phyloP scores from a whole-genome alignment of 2,113 vertebrate species.

The Ifrita kowaldi region DNA sequence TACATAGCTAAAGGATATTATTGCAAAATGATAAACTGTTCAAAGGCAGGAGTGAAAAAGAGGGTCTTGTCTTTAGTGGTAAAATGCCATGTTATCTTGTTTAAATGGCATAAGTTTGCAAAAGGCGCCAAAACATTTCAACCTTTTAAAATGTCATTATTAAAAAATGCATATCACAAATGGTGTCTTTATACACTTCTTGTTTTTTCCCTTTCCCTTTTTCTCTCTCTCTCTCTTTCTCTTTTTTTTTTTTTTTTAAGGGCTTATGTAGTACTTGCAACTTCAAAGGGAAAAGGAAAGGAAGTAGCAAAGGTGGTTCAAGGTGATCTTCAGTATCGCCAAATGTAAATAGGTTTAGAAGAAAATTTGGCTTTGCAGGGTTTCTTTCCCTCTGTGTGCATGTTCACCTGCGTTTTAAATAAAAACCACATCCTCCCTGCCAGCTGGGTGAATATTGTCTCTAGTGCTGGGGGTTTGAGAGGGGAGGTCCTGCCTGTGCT shows the following conservation, averaged over 20 bases:
- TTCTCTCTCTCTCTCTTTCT: accelerated
- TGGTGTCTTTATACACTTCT: background rate
- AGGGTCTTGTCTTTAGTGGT: background rate
- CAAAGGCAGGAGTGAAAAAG: background rate
- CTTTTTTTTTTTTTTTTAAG: background rate
- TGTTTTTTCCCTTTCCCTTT: no score
- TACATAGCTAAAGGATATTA: slow-evolving; percentile 29
- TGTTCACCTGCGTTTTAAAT: background rate
- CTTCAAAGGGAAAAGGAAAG: background rate
- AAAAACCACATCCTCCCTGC: background rate
- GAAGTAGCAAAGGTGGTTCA: background rate
- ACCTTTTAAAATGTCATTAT: slow-evolving; percentile 51
- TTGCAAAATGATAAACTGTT: slow-evolving; percentile 23
- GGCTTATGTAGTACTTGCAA: background rate
- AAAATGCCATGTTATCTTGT: slow-evolving; percentile 49
- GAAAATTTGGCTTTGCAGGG: background rate
- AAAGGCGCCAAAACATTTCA: background rate
- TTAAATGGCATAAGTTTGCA: slow-evolving; percentile 36
- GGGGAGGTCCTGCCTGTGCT: background rate
- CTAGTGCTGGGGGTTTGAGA: background rate
- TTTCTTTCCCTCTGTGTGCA: background rate
- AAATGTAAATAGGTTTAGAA: background rate
- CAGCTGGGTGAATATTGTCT: background rate
- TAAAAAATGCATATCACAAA: background rate
- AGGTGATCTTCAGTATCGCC: background rate